Evolutionary conservation across 2,888 invertebrate species (phyloP), one percentile per base, ranked within the genome.

Genomic region (Steinernema carpocapsae): DNA sequence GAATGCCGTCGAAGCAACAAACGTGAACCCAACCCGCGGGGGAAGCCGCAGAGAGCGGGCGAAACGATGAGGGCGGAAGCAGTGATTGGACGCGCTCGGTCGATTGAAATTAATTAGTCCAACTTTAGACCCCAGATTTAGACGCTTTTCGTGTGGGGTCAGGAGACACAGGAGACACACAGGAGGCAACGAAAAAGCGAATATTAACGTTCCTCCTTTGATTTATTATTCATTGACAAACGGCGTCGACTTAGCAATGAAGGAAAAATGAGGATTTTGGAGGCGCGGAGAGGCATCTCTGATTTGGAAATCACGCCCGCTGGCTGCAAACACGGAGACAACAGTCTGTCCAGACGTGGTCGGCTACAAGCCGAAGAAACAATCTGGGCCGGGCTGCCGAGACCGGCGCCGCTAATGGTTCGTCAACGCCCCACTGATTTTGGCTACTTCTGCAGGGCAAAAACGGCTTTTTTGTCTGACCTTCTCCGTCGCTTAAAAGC

Each of bases 401-500:
- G 22, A 14, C 24, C 24, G 56, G 26, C 56, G 56, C 22, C 6
- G 17, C 56, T 56, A 56, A 56, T 56, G 56, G 56, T 26, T 56
- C 26, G 56, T 56, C 56, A 56, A 56, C 56, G 56, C 56, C 26
- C 56, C 56, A 56, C 56, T 56, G 56, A 56, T 56, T 56, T n/a
- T n/a, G n/a, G n/a, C n/a, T n/a, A n/a, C n/a, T n/a, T 56, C 56
- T 19, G 1, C 24, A 26, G 26, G 56, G 26, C 56, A 56, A 56
- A 56, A 10, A 12, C 43, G n/a, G n/a, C n/a, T n/a, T n/a, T n/a
- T n/a, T n/a, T n/a, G 48, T 48, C 19, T 19, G n/a, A 6, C 6
- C n/a, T n/a, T n/a, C 48, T 48, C 10, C 43, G 43, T 17, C 48
- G n/a, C 56, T 26, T 56, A 56, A 56, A 56, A 56, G 56, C 56